phyloP scores from a whole-genome alignment of 1,140 invertebrate species.

The Brachionus rotundiformis region DNA sequence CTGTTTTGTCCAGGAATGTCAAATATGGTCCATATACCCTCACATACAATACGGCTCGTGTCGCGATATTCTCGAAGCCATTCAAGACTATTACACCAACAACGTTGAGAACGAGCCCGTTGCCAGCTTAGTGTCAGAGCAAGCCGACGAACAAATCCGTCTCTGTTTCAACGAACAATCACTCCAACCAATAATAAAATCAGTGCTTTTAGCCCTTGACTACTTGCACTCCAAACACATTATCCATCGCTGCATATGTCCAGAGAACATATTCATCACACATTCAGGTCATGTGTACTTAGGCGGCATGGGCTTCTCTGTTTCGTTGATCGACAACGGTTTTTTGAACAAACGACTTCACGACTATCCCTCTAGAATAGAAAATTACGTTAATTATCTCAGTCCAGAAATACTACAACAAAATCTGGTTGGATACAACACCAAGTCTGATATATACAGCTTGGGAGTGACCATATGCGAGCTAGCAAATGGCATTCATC shows the following conservation, averaged over 20 bases:
- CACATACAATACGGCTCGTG: conserved; percentile 33
- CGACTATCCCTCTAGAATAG: conserved; percentile 72
- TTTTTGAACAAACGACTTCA: conserved; percentile 72
- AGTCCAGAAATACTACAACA: conserved; percentile 87
- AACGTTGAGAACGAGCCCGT: conserved; percentile 2
- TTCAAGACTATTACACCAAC: not conserved
- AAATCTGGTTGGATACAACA: conserved; percentile 83
- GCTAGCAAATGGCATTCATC: conserved; percentile 81
- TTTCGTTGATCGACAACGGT: conserved; percentile 72
- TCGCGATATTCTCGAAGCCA: conserved; percentile 19
- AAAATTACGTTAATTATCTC: conserved; percentile 78
- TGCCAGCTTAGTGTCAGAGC: not conserved
- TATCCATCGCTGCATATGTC: conserved; percentile 82
- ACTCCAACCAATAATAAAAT: conserved; percentile 76
- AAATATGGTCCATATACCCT: conserved; percentile 43
- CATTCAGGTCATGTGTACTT: conserved; percentile 72
- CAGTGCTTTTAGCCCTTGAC: conserved; percentile 75
- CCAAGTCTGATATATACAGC: conserved; percentile 86
- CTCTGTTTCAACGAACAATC: conserved; percentile 69
- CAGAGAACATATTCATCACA: conserved; percentile 79
- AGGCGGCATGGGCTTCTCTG: conserved; percentile 76
- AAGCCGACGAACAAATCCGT: conserved; percentile 45
- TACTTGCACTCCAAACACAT: conserved; percentile 81
- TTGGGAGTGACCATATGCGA: conserved; percentile 83
- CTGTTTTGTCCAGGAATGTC: not conserved